phyloP scores from a whole-genome alignment of 1,140 invertebrate genomes.

The Anoplolepis gracilipes region DNA sequence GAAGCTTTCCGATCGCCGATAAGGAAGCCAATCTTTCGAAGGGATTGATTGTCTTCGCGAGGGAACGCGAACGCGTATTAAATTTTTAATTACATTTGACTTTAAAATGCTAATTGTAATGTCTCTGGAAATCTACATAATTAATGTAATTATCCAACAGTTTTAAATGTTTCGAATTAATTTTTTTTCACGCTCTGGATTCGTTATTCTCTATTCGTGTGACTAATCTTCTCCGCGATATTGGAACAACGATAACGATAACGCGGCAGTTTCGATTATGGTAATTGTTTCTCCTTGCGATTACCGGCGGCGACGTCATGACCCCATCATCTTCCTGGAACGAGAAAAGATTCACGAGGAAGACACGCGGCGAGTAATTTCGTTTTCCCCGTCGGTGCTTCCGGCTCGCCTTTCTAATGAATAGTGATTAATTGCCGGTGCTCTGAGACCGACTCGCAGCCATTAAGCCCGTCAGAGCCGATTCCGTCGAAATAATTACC shows the following conservation, averaged over 20 bases:
- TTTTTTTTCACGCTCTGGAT: not conserved
- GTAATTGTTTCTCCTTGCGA: conserved; percentile 41
- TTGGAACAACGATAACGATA: no score
- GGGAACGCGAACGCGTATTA: not conserved
- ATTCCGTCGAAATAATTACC: conserved; percentile 80
- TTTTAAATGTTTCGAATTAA: not conserved
- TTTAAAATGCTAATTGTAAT: not conserved
- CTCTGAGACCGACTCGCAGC: conserved; percentile 76
- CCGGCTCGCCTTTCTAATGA: conserved; percentile 76
- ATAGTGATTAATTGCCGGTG: conserved; percentile 79
- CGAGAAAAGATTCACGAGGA: conserved; percentile 64
- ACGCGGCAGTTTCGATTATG: conserved; percentile 31
- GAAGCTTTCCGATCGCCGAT: conserved; percentile 46
- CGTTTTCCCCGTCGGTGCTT: conserved; percentile 75
- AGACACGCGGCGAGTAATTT: conserved; percentile 75
- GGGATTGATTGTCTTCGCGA: conserved; percentile 35
- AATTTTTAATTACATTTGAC: conserved; percentile 8
- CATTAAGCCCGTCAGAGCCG: conserved; percentile 79
- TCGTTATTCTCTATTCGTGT: not conserved
- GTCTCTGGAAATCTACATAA: not conserved
- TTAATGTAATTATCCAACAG: not conserved
- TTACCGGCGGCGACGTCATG: conserved; percentile 16
- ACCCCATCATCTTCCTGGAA: conserved; percentile 58
- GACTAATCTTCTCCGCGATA: not conserved
- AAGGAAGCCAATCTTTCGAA: conserved; percentile 50